Conservation (phyloP, 2,797 vertebrate species). For the Ctenochaetus hawaiiensis region DNA sequence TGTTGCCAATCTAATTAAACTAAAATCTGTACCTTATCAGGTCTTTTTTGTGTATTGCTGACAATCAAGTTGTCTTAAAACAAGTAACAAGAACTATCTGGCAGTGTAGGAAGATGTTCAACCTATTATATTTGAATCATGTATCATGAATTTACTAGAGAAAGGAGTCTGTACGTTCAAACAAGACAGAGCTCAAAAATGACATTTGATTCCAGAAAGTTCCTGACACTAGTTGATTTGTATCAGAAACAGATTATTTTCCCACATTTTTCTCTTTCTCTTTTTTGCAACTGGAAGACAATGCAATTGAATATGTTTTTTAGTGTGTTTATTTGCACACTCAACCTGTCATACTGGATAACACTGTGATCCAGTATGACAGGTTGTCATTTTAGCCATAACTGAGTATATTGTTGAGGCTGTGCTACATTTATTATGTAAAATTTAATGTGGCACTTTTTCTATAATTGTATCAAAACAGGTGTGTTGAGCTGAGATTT, state of each 20-base stretch:
- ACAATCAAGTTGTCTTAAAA: background rate
- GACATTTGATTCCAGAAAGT: too few species aligned
- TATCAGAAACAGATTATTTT: too few species aligned
- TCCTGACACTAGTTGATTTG: too few species aligned
- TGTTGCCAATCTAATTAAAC: too few species aligned
- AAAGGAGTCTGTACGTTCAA: too few species aligned
- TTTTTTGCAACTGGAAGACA: too few species aligned
- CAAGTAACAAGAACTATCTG: background rate
- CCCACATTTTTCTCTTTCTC: too few species aligned
- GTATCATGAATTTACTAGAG: too few species aligned
- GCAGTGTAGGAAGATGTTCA: background rate
- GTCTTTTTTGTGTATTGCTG: background rate
- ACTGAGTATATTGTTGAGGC: background rate
- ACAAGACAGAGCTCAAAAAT: too few species aligned
- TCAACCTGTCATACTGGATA: background rate
- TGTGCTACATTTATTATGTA: background rate
- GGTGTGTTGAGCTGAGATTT: too few species aligned
- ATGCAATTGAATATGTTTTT: background rate
- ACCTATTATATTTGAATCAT: background rate
- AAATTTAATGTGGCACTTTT: background rate
- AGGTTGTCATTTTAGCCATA: too few species aligned
- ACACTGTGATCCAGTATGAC: background rate
- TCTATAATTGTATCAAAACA: background rate
- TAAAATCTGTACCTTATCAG: too few species aligned
- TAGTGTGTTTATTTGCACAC: background rate